Conservation (phyloP, 2,888 invertebrate species). For the Kryphioiulus occultus region DNA sequence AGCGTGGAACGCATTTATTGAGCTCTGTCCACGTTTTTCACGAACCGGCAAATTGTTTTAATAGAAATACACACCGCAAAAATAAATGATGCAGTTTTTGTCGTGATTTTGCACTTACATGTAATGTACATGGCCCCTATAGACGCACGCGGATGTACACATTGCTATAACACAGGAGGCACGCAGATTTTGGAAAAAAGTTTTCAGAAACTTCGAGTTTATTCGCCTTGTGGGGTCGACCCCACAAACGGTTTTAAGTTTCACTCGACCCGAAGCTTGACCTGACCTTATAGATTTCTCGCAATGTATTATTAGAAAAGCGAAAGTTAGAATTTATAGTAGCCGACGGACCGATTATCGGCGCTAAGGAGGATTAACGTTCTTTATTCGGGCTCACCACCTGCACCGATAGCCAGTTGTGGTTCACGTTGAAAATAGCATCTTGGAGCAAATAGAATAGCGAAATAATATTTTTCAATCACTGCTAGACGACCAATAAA, state of each 20-base stretch:
- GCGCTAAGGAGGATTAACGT: not conserved
- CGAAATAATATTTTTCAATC: slow-evolving; percentile 15
- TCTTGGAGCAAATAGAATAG: not conserved
- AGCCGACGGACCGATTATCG: slow-evolving; percentile 11
- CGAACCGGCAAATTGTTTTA: not conserved
- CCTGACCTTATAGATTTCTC: slow-evolving; percentile 1
- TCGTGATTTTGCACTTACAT: not conserved
- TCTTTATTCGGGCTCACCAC: slow-evolving; percentile 25
- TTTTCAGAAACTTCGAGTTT: not conserved
- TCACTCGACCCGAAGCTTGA: slow-evolving; percentile 7
- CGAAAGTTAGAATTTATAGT: slow-evolving; percentile 26
- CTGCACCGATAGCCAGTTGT: not conserved
- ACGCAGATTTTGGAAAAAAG: not conserved
- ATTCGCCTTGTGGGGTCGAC: slow-evolving; percentile 31
- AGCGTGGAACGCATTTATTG: not conserved
- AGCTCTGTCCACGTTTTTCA: not conserved
- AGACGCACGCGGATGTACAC: slow-evolving; percentile 11
- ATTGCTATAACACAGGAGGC: not conserved
- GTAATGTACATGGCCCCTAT: not conserved
- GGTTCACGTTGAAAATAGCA: not conserved
- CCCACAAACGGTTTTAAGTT: slow-evolving; percentile 35
- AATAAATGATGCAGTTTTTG: not conserved
- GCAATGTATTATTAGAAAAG: slow-evolving; percentile 28
- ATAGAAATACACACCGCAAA: not conserved
- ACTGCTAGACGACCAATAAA: not conserved